These are phyloP conservation scores for Dysmachus trigonus DNA, from an alignment of 2,888 invertebrate species.

Conservation along the genomic window DNA sequence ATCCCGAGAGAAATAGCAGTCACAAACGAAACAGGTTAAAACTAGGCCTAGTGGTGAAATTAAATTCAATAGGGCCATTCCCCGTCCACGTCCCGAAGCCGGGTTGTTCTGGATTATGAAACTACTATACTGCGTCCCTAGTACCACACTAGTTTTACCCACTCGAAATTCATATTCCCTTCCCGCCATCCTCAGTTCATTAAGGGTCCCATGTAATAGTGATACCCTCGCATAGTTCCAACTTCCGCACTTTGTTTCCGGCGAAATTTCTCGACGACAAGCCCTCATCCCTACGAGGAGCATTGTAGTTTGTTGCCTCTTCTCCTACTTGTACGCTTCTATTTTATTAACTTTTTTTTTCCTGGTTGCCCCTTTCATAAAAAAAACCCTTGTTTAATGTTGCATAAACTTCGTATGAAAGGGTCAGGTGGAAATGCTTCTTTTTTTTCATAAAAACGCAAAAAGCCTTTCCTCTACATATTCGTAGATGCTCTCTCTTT, in stretches of 20 bases:
- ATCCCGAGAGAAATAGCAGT: not conserved
- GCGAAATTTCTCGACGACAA: not conserved
- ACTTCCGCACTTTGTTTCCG: not conserved
- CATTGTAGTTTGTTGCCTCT: not conserved
- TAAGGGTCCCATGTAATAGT: not conserved
- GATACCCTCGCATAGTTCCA: not conserved
- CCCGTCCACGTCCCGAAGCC: not conserved
- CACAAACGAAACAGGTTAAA: not conserved
- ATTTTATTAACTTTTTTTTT: not conserved
- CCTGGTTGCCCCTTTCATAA: not conserved
- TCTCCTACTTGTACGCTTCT: not conserved
- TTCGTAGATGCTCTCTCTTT: not conserved
- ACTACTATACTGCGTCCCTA: not conserved
- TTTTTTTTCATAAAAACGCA: not conserved
- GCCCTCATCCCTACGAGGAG: not conserved
- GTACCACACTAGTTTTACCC: not conserved
- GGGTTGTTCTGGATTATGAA: not conserved
- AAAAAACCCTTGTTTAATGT: conserved; percentile 4
- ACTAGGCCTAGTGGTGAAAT: not conserved
- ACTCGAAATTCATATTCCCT: not conserved
- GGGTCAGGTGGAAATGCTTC: conserved; percentile 23
- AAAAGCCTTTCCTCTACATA: not conserved
- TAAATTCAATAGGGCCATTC: not conserved
- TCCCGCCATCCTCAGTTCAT: not conserved
- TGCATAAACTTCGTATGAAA: conserved; percentile 17